Percentiles rank a stretch among this genome's conserved stretches.
These are phyloP conservation scores for Hemithea aestivaria DNA, from an alignment of 2,888 invertebrate genomes.

Conservation along the genomic window DNA sequence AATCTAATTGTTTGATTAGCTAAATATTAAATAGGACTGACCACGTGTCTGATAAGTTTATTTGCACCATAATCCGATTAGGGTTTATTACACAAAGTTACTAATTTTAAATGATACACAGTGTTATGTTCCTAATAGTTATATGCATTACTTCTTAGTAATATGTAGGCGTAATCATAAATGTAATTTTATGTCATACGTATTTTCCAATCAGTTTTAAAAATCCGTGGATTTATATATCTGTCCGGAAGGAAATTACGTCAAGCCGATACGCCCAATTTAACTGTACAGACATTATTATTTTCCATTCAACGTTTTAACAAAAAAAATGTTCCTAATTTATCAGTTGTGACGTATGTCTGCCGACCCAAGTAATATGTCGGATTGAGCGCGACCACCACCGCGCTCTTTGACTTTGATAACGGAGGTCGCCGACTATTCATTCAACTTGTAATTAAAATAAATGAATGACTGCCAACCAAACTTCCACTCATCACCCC, in stretches of 20 bases:
- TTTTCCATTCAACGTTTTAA: constrained; percentile 3
- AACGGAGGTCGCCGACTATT: constrained; percentile 53
- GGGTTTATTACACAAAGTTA: no score
- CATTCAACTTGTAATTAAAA: constrained; percentile 59
- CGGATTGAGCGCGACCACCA: constrained; percentile 27
- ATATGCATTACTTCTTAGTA: no score
- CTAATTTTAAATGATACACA: background rate
- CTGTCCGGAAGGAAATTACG: constrained; percentile 18
- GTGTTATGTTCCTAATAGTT: no score
- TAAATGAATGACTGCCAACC: constrained; percentile 52
- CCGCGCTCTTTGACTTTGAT: constrained; percentile 44
- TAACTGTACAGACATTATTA: constrained; percentile 8
- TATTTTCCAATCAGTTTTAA: no score
- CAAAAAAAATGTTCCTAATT: constrained; percentile 3
- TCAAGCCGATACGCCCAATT: no score
- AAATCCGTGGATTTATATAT: constrained; percentile 5
- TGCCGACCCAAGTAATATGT: constrained; percentile 5
- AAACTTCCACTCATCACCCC: constrained; percentile 16
- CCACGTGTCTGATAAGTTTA: constrained; percentile 27
- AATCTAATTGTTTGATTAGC: constrained; percentile 34
- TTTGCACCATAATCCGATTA: constrained; percentile 13
- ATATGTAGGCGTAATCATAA: no score
- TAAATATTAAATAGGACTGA: constrained; percentile 28
- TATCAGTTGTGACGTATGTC: constrained; percentile 13
- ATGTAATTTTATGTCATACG: no score